Base-by-base conservation (phyloP, 2,797 vertebrate genomes). In the Aeoliscus strigatus region DNA sequence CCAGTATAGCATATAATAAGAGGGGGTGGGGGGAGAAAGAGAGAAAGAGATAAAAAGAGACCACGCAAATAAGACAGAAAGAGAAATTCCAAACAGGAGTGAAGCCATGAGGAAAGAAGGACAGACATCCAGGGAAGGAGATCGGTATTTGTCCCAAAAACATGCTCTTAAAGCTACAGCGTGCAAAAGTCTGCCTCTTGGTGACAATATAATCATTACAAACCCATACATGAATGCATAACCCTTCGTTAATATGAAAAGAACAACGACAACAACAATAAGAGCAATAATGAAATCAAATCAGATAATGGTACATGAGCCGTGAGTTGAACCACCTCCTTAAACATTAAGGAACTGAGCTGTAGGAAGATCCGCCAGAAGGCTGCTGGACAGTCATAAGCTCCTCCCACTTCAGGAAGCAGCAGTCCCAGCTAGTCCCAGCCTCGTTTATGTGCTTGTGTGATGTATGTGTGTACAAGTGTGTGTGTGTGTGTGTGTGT, bases 331-430 rank as follows among this genome's bases (percentile, higher is more conserved):
- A 84, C 90, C 90, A 89, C 87, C 83, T 91, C 94, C 94, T 97
- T 97, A 97, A 97, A 96, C 92, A 94, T 97, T 96, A 96, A 97
- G 94, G 96, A 97, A 91, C 89, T 88, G 84, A 90, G 87, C 88
- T 79, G 70, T 83, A 83, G 80, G 87, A 88, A 90, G 89, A 79
- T 79, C 75, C 75, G 86, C 88, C 80, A 73, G 73, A 81, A 74
- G 74, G 89, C 84, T 90, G 89, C 87, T 90, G 90, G 89, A 87
- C 84, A 86, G 84, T 88, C 87, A 78, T 70, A 78, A 73, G 75
- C 86, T 77, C 75, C 66, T 73, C 73, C 77, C 70, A 70, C 57
- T 73, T 66, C 86, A 87, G 87, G 83, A 64, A 72, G 66, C 27
- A 37, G 65, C 54, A 54, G 77, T 74, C 66, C 78, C 61, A 78